phyloP scores from a whole-genome alignment of 1,140 invertebrate species.

The Aphelinus atriplicis region DNA sequence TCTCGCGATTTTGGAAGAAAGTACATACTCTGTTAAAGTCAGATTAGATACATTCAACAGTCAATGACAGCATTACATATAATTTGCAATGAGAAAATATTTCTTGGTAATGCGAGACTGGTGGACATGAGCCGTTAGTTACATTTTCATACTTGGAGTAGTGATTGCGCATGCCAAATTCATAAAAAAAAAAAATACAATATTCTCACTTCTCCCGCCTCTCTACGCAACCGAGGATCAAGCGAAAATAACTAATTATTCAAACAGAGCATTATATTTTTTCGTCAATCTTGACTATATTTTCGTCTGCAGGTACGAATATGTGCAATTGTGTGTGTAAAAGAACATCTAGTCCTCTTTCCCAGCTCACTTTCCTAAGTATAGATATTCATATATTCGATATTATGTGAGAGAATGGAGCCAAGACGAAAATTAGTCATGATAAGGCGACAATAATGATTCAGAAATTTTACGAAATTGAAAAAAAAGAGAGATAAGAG shows the following conservation, averaged over 20 bases:
- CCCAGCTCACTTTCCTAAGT: slow-evolving; percentile 28
- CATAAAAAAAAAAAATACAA: slow-evolving; percentile 45
- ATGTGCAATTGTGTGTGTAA: slow-evolving; percentile 25
- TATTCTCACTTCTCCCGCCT: slow-evolving; percentile 67
- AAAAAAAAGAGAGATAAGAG: slow-evolving; percentile 39
- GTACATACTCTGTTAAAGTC: no score
- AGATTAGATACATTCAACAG: no score
- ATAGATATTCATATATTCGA: slow-evolving; percentile 3
- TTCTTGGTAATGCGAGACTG: slow-evolving; percentile 56
- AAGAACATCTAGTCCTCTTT: slow-evolving; percentile 36
- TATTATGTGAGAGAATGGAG: slow-evolving; percentile 16
- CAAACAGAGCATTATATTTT: slow-evolving; percentile 56
- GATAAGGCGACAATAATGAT: slow-evolving; percentile 20
- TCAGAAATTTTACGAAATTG: neutral
- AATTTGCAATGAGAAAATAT: neutral
- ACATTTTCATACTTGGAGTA: slow-evolving; percentile 65
- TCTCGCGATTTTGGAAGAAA: neutral
- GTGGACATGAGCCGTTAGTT: slow-evolving; percentile 65
- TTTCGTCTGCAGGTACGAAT: slow-evolving; percentile 51
- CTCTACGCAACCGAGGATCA: slow-evolving; percentile 62
- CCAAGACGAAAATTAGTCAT: slow-evolving; percentile 33
- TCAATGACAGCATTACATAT: no score
- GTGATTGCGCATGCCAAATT: slow-evolving; percentile 65
- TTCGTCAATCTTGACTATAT: slow-evolving; percentile 45
- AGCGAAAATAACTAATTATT: slow-evolving; percentile 46